Evolutionary conservation across 1,140 invertebrate genomes (phyloP).

Genomic region (Drusus annulatus): DNA sequence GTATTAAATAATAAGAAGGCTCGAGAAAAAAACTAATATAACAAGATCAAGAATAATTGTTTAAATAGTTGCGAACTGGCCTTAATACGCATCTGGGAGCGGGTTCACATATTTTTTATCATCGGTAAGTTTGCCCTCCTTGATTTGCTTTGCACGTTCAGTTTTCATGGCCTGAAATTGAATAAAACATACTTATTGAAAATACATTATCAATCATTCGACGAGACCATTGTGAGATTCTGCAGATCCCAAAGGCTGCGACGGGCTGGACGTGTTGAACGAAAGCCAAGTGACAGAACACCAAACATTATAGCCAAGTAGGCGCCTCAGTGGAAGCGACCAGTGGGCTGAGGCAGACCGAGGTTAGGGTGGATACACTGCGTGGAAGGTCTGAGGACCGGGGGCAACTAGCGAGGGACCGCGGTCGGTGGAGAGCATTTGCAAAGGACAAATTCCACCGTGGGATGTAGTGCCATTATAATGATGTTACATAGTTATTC

Average conservation of each 20-base stretch:
- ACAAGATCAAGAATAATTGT: too few relatives aligned
- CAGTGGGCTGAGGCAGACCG: too few relatives aligned
- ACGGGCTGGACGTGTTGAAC: too few relatives aligned
- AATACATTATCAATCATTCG: neutral
- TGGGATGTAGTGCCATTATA: too few relatives aligned
- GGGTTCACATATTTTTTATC: conserved; percentile 65
- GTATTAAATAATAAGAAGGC: neutral
- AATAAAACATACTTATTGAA: neutral
- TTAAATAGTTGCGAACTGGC: too few relatives aligned
- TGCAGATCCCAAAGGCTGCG: too few relatives aligned
- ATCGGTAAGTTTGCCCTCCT: conserved; percentile 65
- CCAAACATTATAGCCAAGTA: too few relatives aligned
- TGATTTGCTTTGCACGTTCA: conserved; percentile 72
- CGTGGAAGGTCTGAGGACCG: neutral
- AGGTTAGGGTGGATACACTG: neutral
- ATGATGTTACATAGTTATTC: too few relatives aligned
- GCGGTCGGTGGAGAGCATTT: neutral
- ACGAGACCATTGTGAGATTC: neutral
- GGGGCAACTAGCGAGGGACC: neutral
- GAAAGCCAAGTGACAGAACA: too few relatives aligned
- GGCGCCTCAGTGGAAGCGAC: neutral
- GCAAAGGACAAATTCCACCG: too few relatives aligned
- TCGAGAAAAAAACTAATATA: neutral
- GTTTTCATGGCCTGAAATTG: conserved; percentile 69
- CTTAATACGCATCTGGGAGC: conserved; percentile 64